Base-by-base conservation (phyloP, 2,113 vertebrate species). In the Oreochromis aureus region DNA sequence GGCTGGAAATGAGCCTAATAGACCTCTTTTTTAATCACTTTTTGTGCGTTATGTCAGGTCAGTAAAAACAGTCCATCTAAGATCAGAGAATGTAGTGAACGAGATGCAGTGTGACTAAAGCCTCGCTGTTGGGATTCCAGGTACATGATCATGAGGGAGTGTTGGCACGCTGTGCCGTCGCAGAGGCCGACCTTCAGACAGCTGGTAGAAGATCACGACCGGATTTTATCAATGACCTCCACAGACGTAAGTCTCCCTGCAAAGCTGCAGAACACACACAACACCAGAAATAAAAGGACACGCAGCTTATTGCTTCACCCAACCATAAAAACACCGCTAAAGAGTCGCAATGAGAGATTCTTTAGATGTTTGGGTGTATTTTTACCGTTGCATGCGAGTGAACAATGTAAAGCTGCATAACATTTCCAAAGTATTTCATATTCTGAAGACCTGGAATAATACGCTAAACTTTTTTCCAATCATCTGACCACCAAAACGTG, bases 101-200 rank as follows among this genome's bases (percentile, higher is more conserved):
- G 24, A 56, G 30, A 2, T 30, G 71, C 34, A 36, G 46, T 48
- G 3, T 8, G 9, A 56, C 66, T 36, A 2, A 84, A 13, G 8
- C 15, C 7, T 32, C 36, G 13, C 19, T 16, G 16, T 51, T 82
- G 79, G 91, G 46, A 7, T 92, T 89, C 0, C 95, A 99, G 99
- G 95, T 99, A 99, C 95, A 98, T 98, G 98, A 98, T 99, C 94
- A 99, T 99, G 98, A 95, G 98, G 34, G 98, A 99, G 93, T 99
- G 98, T 89, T 99, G 99, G 99, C 98, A 99, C 0, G 98, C 98
- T 0, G 97, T 98, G 55, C 98, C 99, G 2, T 98, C 98, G 0
- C 99, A 99, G 95, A 95, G 98, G 18, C 99, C 99, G 12, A 99
- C 98, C 79, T 99, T 99, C 96, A 98, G 98, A 92, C 98, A 99